Percentiles rank a stretch among this genome's conserved stretches.
Evolutionary conservation across 1,140 invertebrate species (phyloP).

Genomic region (Pantala flavescens): DNA sequence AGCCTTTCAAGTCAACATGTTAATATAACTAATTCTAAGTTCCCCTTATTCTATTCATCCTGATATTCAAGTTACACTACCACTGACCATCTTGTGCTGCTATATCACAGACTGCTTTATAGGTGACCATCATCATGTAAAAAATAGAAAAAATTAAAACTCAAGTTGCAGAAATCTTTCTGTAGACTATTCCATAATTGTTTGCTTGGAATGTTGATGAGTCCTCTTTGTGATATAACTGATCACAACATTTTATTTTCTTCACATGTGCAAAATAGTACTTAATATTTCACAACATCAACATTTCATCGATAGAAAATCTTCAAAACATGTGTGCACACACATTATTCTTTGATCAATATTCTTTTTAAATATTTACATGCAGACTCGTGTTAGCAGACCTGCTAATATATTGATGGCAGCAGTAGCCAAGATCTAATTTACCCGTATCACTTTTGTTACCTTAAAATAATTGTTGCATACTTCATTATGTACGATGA

Average conservation of each 20-base stretch:
- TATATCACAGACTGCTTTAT: constrained; percentile 2
- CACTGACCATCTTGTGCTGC: neutral
- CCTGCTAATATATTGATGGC: neutral
- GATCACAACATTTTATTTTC: neutral
- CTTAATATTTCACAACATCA: neutral
- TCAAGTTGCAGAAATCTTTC: neutral
- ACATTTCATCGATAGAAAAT: neutral
- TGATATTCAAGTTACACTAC: neutral
- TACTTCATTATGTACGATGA: too few relatives aligned
- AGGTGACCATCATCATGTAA: neutral
- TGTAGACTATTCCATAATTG: neutral
- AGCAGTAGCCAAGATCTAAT: neutral
- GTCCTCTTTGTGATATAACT: neutral
- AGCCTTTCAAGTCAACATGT: too few relatives aligned
- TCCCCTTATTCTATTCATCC: too few relatives aligned
- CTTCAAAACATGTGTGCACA: neutral
- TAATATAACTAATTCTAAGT: too few relatives aligned
- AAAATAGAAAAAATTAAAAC: neutral
- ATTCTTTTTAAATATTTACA: too few relatives aligned
- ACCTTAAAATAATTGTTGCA: too few relatives aligned
- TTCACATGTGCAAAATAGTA: constrained; percentile 1
- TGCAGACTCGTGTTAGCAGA: neutral
- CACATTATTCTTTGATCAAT: neutral
- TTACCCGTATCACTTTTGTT: neutral
- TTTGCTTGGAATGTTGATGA: neutral